Evolutionary conservation across 1,140 invertebrate genomes (phyloP).

Genomic region (Anastrepha obliqua): DNA sequence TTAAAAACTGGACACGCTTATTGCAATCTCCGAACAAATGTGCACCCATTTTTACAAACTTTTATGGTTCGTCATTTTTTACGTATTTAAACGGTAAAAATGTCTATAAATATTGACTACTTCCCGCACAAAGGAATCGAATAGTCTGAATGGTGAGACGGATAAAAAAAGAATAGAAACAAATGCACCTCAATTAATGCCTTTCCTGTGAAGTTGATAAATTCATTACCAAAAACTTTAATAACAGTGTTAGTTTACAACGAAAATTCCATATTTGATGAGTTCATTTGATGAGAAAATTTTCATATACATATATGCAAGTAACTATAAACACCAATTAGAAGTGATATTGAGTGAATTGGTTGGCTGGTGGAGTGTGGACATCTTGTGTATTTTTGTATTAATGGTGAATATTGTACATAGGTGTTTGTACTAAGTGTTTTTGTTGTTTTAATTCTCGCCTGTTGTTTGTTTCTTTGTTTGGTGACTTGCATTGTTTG

Average conservation of each 20-base stretch:
- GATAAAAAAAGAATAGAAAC: background rate
- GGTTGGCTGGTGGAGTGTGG: conserved; percentile 3
- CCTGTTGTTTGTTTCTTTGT: background rate
- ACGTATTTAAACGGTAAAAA: too few species aligned
- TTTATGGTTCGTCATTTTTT: too few species aligned
- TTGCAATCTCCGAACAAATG: too few species aligned
- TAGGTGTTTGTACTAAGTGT: background rate
- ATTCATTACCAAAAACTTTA: background rate
- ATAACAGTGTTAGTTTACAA: conserved; percentile 35
- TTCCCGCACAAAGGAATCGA: too few species aligned
- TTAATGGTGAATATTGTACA: conserved; percentile 7
- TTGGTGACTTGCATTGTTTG: background rate
- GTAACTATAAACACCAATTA: background rate
- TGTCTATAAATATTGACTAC: too few species aligned
- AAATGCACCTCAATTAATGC: background rate
- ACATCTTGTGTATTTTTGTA: conserved; percentile 2
- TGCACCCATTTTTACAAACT: too few species aligned
- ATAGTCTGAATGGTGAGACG: too few species aligned
- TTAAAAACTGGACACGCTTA: too few species aligned
- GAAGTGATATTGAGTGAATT: conserved; percentile 6
- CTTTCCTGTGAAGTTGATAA: background rate
- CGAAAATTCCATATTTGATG: conserved; percentile 31
- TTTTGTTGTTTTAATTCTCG: conserved; percentile 6
- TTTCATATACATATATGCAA: background rate
- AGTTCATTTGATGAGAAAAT: background rate